Conservation (phyloP, 2,113 vertebrate species). For the Myotis brandtii region DNA sequence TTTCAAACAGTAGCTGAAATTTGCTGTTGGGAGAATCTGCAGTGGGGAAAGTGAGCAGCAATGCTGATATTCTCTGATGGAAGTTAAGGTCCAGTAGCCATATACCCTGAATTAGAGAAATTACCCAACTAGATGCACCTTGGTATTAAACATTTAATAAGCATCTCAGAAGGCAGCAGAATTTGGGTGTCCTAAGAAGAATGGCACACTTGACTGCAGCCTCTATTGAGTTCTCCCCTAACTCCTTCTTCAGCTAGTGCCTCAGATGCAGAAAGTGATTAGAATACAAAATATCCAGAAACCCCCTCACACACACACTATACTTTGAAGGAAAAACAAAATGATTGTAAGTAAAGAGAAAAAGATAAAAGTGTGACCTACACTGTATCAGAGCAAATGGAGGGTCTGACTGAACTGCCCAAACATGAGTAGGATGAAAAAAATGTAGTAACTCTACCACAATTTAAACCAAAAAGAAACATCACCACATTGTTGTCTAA, state of each 20-base stretch:
- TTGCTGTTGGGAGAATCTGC: not conserved
- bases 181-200: not conserved
- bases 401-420: not conserved
- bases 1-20: slow-evolving; percentile 13
- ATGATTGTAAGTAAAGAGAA: not conserved
- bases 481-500: not conserved
- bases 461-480: not conserved
- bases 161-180: not conserved
- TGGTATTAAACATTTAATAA: not conserved
- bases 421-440: not conserved
- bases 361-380: not conserved
- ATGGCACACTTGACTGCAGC: not conserved
- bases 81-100: not conserved
- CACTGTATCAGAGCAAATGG: not conserved
- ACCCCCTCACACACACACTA: not conserved
- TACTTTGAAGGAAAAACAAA: slow-evolving; percentile 1
- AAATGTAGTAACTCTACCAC: not conserved
- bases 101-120: not conserved
- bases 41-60: not conserved
- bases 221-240: not conserved
- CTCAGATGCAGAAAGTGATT: not conserved
- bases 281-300: not conserved
- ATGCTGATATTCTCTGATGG: not conserved
- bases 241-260: not conserved
- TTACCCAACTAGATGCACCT: not conserved